Conservation (phyloP, 1,140 invertebrate species). For the Antheraea pernyi region DNA sequence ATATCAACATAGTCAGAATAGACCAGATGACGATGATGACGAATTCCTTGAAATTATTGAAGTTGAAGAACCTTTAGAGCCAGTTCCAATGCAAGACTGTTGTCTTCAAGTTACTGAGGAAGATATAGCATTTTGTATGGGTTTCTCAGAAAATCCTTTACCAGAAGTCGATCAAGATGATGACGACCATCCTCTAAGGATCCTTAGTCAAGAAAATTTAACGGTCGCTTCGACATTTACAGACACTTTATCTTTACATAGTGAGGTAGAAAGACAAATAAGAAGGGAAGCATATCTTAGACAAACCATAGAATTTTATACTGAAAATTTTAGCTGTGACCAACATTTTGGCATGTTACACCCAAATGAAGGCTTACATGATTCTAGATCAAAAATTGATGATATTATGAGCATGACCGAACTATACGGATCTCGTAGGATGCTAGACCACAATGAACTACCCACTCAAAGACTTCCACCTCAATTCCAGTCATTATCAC, state of each 20-base stretch:
- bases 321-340: conserved; percentile 60
- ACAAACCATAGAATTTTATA: conserved; percentile 71
- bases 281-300: conserved; percentile 71
- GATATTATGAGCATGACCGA: conserved; percentile 62
- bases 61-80: conserved; percentile 88
- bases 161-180: conserved; percentile 84
- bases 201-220: conserved; percentile 93
- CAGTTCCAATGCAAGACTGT: conserved; percentile 90
- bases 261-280: conserved; percentile 84
- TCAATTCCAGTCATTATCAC: conserved; percentile 85
- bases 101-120: conserved; percentile 94
- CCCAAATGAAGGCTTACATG: conserved; percentile 61
- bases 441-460: conserved; percentile 51
- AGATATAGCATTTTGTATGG: conserved; percentile 93
- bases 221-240: conserved; percentile 93
- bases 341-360: conserved; percentile 44
- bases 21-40: conserved; percentile 80
- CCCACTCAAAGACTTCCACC: conserved; percentile 54
- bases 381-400: conserved; percentile 63
- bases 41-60: conserved; percentile 91
- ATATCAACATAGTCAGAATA: conserved; percentile 74
- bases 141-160: conserved; percentile 84
- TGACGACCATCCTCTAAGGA: conserved; percentile 90
- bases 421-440: conserved; percentile 58
- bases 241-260: conserved; percentile 88